Conservation (phyloP, 2,797 vertebrate genomes). For the Rhinogobio ventralis region DNA sequence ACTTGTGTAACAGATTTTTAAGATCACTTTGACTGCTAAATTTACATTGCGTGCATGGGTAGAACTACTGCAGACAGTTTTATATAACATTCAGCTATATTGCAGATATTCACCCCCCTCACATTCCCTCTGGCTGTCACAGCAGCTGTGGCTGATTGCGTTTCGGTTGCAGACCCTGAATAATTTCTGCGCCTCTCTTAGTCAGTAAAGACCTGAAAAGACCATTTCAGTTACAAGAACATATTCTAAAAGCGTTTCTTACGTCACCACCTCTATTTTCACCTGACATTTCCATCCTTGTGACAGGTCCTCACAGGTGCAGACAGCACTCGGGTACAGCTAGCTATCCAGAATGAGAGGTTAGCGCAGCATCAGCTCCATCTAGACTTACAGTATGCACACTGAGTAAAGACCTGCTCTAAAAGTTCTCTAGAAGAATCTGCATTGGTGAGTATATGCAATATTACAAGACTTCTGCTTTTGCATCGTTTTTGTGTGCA, state of each 20-base stretch:
- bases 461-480: conserved; percentile 1
- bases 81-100: conserved; percentile 4
- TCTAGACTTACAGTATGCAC: background rate
- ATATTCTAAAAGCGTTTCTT: conserved; percentile 49
- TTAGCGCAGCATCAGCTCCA: background rate
- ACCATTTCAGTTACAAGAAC: conserved; percentile 38
- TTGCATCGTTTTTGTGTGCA: background rate
- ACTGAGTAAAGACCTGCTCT: background rate
- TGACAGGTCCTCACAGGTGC: conserved; percentile 43
- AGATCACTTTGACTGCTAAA: background rate
- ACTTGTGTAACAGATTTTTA: background rate
- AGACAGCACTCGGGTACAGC: conserved; percentile 37
- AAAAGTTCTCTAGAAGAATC: background rate
- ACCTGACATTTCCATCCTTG: conserved; percentile 43
- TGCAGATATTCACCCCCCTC: conserved; percentile 18
- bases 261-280: conserved; percentile 45
- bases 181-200: conserved; percentile 43
- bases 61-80: background rate
- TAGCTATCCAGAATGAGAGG: conserved; percentile 5
- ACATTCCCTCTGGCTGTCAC: conserved; percentile 15
- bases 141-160: conserved; percentile 30
- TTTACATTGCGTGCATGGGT: background rate
- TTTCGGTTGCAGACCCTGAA: conserved; percentile 35
- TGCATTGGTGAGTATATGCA: background rate
- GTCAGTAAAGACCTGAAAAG: conserved; percentile 38